phyloP scores from a whole-genome alignment of 1,140 invertebrate genomes.

The Plectrocnemia conspersa region DNA sequence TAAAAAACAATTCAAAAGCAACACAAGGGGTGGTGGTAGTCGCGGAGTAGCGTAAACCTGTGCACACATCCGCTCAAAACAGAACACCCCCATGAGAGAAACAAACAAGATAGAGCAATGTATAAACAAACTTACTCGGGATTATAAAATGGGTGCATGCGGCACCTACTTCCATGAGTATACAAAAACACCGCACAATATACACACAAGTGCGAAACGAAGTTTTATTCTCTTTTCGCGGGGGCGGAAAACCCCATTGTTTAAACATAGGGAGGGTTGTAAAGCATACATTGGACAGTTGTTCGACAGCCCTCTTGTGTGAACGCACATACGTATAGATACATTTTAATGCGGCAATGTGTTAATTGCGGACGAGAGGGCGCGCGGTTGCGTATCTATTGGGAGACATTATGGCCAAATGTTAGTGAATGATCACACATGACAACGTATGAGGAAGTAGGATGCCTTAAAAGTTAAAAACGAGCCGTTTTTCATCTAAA shows the following conservation, averaged over 20 bases:
- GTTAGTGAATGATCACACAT: background rate
- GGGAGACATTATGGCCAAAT: constrained; percentile 5
- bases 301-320: constrained; percentile 5
- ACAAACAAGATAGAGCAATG: constrained; percentile 21
- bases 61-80: constrained; percentile 33
- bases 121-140: constrained; percentile 25
- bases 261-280: no score
- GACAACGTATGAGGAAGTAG: no score
- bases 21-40: no score
- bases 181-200: background rate
- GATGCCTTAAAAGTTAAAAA: no score
- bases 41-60: constrained; percentile 9
- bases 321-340: constrained; percentile 9
- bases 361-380: constrained; percentile 1
- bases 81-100: constrained; percentile 32
- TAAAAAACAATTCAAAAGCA: no score
- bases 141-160: no score
- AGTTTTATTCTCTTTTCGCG: no score
- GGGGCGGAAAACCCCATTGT: no score
- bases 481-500: no score
- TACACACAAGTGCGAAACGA: background rate
- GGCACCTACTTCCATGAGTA: no score
- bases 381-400: background rate
- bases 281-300: constrained; percentile 5
- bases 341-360: constrained; percentile 23